Conservation (phyloP, 2,113 vertebrate species). For the Pterophyllum scalare region DNA sequence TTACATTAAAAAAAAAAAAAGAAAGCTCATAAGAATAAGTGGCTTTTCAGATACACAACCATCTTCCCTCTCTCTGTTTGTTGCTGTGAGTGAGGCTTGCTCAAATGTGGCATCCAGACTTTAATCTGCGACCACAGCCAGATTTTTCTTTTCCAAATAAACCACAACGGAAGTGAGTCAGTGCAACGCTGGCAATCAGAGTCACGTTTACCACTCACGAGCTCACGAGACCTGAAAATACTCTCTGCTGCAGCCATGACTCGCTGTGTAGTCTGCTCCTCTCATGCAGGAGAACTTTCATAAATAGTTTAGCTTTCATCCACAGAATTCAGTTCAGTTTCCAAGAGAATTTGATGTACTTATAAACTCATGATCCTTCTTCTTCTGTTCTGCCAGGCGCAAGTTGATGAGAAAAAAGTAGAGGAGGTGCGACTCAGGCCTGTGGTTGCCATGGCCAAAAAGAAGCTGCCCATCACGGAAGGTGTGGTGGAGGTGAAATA, state of each 20-base stretch:
- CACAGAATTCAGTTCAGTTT: background rate
- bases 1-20: background rate
- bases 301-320: background rate
- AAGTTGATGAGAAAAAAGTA: conserved; percentile 87
- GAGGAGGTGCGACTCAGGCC: conserved; percentile 91
- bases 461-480: conserved; percentile 85
- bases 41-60: background rate
- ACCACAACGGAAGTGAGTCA: conserved; percentile 51
- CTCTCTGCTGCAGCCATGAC: conserved; percentile 1
- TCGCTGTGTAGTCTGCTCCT: conserved; percentile 20
- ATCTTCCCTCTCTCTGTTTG: conserved; percentile 1
- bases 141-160: conserved; percentile 28
- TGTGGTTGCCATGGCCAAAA: conserved; percentile 74
- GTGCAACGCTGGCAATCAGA: conserved; percentile 13
- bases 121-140: conserved; percentile 11
- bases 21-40: background rate
- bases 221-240: background rate
- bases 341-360: background rate
- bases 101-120: conserved; percentile 51
- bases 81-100: background rate
- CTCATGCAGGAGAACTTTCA: background rate
- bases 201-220: conserved; percentile 29
- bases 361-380: background rate
- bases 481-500: conserved; percentile 92
- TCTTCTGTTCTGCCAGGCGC: conserved; percentile 55